Conservation (phyloP, 2,888 invertebrate species). For the Dynastes tityus region DNA sequence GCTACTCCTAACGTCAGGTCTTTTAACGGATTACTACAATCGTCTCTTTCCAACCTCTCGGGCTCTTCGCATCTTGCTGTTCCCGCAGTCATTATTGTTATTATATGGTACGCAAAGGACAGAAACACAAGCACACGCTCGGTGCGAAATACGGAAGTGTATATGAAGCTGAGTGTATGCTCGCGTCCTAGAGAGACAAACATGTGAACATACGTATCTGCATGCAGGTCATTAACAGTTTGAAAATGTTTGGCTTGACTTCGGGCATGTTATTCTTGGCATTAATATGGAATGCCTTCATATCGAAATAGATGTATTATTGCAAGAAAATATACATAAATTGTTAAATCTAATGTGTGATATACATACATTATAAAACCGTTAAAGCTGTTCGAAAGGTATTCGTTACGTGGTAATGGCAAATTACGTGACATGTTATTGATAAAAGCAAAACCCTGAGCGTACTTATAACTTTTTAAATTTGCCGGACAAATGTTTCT, state of each 20-base stretch:
- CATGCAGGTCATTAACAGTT: neutral
- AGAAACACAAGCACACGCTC: too few species aligned
- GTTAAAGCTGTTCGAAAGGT: too few species aligned
- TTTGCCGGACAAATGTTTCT: too few species aligned
- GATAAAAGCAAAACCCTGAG: too few species aligned
- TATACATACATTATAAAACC: too few species aligned
- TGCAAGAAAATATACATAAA: too few species aligned
- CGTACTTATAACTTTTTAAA: too few species aligned
- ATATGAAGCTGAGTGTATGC: neutral
- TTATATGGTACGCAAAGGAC: neutral
- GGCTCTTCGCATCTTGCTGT: too few species aligned
- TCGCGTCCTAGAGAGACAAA: neutral
- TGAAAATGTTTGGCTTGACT: neutral
- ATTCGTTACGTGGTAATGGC: too few species aligned
- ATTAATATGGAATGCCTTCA: neutral
- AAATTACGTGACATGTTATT: too few species aligned
- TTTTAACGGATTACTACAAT: neutral
- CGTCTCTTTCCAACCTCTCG: neutral
- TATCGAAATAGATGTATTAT: too few species aligned
- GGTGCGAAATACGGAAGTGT: conserved; percentile 1
- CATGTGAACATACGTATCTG: neutral
- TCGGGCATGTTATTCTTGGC: neutral
- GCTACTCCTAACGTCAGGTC: neutral
- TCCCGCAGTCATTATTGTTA: neutral
- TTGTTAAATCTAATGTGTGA: too few species aligned